Conservation (phyloP, 2,113 vertebrate species). For the Cynoglossus semilaevis region DNA sequence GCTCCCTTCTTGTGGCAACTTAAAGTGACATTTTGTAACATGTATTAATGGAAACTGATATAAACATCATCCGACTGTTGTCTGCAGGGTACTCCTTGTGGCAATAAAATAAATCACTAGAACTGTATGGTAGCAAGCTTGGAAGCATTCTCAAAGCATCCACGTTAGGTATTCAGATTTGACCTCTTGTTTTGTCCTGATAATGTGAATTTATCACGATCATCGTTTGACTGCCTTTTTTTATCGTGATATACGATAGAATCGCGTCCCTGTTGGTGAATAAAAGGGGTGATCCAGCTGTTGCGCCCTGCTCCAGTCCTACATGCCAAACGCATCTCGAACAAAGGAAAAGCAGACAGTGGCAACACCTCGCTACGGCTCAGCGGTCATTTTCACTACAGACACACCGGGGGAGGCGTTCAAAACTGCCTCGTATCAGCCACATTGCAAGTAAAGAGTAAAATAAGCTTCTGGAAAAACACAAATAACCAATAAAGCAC, state of each 20-base stretch:
- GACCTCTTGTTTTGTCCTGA: too few relatives aligned
- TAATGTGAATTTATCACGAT: too few relatives aligned
- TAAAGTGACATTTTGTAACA: too few relatives aligned
- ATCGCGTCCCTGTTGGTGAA: neutral
- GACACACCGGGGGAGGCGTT: neutral
- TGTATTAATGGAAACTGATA: too few relatives aligned
- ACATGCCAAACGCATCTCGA: conserved; percentile 68
- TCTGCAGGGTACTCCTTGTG: too few relatives aligned
- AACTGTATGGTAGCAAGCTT: neutral
- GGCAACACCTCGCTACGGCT: conserved; percentile 68
- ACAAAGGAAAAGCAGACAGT: conserved; percentile 74
- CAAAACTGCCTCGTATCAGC: neutral
- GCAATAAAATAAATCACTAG: too few relatives aligned
- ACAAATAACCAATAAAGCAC: neutral
- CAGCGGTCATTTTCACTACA: conserved; percentile 50
- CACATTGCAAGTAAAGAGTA: neutral
- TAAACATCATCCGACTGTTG: too few relatives aligned
- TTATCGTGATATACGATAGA: neutral
- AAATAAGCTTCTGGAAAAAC: neutral
- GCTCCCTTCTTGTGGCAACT: too few relatives aligned
- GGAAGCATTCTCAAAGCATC: too few relatives aligned
- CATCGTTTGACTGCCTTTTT: neutral
- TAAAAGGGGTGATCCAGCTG: conserved; percentile 55
- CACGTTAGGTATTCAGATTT: neutral
- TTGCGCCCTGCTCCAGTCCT: conserved; percentile 62